Evolutionary conservation across 2,113 vertebrate species (phyloP).

Genomic region (Ceyx margarethae): DNA sequence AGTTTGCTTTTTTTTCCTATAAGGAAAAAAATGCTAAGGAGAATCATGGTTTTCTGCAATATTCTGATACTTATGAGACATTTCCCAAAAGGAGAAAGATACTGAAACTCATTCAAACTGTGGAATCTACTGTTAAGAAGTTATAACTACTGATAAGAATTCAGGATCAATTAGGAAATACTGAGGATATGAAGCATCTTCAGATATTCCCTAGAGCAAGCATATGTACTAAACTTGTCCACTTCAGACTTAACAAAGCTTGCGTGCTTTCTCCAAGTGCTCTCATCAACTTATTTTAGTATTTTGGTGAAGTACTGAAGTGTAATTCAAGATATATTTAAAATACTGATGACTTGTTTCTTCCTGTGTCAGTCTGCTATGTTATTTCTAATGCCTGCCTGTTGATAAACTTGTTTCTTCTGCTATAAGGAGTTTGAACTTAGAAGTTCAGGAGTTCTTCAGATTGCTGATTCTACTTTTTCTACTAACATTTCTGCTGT

Average conservation of each 20-base stretch:
- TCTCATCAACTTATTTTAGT: not conserved
- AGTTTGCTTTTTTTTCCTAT: not conserved
- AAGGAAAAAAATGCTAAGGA: not conserved
- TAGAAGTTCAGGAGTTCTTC: not conserved
- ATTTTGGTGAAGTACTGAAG: not conserved
- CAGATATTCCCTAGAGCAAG: not conserved
- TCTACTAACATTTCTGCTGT: not conserved
- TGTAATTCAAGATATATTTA: not conserved
- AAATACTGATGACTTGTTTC: not conserved
- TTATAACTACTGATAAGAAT: not conserved
- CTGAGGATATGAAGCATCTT: not conserved
- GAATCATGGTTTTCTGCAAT: not conserved
- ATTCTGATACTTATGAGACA: not conserved
- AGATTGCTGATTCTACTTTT: not conserved
- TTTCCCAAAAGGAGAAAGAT: not conserved
- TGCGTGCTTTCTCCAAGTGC: not conserved
- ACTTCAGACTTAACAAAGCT: not conserved
- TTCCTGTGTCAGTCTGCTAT: not conserved
- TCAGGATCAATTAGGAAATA: not conserved
- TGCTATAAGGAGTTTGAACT: not conserved
- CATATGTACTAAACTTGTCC: not conserved
- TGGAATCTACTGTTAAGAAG: not conserved
- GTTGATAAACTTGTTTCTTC: not conserved
- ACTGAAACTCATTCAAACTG: not conserved
- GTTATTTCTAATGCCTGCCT: not conserved